A percentile compares a stretch with the other conserved stretches of the same genome.
phyloP scores from a whole-genome alignment of 1,140 invertebrate genomes.

The Pachyrhynchus sulphureomaculatus region DNA sequence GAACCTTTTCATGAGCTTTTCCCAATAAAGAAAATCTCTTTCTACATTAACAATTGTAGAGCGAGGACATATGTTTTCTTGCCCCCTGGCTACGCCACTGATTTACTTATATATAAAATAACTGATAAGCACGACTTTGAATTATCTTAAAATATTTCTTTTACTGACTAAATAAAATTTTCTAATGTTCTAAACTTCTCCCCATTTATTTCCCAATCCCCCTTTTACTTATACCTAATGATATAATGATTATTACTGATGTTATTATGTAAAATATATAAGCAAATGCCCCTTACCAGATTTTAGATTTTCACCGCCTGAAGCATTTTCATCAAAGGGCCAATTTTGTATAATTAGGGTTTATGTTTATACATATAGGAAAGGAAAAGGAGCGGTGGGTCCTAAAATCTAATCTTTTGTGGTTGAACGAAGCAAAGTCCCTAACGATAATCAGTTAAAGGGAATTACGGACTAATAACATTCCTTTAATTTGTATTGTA shows the following conservation, averaged over 20 bases:
- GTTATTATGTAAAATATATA: constrained; percentile 12
- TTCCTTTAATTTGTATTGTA: constrained; percentile 9
- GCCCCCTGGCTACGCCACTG: no score
- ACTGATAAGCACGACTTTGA: no score
- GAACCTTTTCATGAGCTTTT: no score
- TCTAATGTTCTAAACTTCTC: not conserved
- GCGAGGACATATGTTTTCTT: no score
- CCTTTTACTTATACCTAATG: not conserved
- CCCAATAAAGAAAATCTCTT: no score
- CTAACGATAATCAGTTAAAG: constrained; percentile 22
- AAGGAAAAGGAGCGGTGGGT: constrained; percentile 2
- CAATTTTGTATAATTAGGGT: constrained; percentile 20
- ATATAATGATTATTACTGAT: constrained; percentile 5
- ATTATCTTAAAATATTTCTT: not conserved
- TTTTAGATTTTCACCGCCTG: not conserved
- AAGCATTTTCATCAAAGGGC: constrained; percentile 11
- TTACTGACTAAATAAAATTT: not conserved
- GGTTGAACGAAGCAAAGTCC: constrained; percentile 11
- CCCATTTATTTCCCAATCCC: not conserved
- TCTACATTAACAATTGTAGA: no score
- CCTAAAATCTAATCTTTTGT: constrained; percentile 21
- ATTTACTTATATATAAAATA: no score
- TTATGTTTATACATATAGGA: constrained; percentile 20
- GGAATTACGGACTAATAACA: not conserved
- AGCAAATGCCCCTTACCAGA: not conserved